Evolutionary conservation across 2,797 vertebrate species (phyloP), one percentile per base, ranked within the genome.

Genomic region (Pangasius larnaudii): DNA sequence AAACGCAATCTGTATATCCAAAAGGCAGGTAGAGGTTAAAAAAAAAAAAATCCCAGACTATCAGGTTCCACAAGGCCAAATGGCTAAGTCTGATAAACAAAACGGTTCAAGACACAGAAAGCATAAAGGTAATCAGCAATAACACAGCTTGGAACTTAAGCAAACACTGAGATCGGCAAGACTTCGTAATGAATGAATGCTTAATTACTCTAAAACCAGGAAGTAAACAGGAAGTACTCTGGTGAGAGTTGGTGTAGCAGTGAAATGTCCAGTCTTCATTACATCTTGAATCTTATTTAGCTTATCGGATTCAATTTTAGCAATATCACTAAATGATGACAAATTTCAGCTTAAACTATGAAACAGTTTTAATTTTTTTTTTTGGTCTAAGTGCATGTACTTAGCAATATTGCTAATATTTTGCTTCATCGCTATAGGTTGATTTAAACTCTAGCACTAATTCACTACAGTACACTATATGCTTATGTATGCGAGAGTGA

Each of bases 381-480:
- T 78, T 24, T 33, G 83, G 59, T 22, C 49, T 85, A 88, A 78
- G 51, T 85, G 61, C 36, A 80, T 49, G 59, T 65, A 63, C 59
- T 83, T 65, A 65, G 80, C 42, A 36, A 67, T 88, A 88, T 78
- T 30, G 61, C 81, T 84, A 67, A 67, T 51, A 33, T 22, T 42
- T 78, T 30, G 39, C 27, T 78, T 88, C 81, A 53, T 77, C 27
- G 30, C 80, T 77, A 53, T n/a, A 42, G 36, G 11, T 27, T 82
- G 24, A 63, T 9, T 82, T 61, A 8, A 63, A 63, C 56, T 82
- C 49, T 46, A 67, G 2, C 58, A 51, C 42, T 71, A 36, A 30
- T 49, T 69, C 74, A 59, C 61, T 63, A 81, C 65, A 82, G 10
- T 49, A 81, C 27, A 65, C 30, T 53, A 8, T 9, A 71, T 49